These are phyloP conservation scores for Amphimallon solstitiale DNA, from an alignment of 2,888 invertebrate genomes.

Conservation along the genomic window DNA sequence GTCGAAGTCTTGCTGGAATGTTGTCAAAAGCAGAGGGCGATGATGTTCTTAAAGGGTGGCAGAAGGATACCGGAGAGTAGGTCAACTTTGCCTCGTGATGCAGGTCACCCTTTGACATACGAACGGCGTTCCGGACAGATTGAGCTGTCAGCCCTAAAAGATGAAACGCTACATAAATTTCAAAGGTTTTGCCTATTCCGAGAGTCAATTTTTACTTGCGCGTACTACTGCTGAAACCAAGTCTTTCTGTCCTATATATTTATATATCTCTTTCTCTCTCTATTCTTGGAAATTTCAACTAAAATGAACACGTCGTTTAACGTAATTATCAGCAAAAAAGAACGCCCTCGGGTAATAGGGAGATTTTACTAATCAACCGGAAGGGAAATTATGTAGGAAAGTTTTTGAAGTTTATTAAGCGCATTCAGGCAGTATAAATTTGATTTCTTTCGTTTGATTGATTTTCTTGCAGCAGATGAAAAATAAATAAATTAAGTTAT, in stretches of 20 bases:
- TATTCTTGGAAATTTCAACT: not conserved
- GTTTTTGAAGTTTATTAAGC: too few species aligned
- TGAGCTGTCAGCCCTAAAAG: conserved; percentile 37
- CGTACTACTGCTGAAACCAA: not conserved
- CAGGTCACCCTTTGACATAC: conserved; percentile 33
- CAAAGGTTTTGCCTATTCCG: conserved; percentile 27
- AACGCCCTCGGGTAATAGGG: not conserved
- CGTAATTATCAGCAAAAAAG: not conserved
- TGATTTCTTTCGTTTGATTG: too few species aligned
- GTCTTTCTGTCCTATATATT: not conserved
- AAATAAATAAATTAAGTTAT: too few species aligned
- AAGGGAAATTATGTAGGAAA: too few species aligned
- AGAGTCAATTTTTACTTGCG: conserved; percentile 25
- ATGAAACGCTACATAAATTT: conserved; percentile 38
- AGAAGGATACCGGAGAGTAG: conserved; percentile 13
- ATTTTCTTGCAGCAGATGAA: too few species aligned
- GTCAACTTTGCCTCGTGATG: conserved; percentile 32
- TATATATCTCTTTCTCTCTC: not conserved
- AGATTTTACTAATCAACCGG: too few species aligned
- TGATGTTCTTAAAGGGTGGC: conserved; percentile 16
- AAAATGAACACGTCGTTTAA: conserved; percentile 3
- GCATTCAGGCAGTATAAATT: too few species aligned
- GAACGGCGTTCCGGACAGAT: conserved; percentile 32
- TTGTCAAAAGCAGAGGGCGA: conserved; percentile 23
- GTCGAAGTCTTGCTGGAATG: conserved; percentile 18